Evolutionary conservation across 2,113 vertebrate species (phyloP).

Genomic region (Brachyhypopomus occidentalis): DNA sequence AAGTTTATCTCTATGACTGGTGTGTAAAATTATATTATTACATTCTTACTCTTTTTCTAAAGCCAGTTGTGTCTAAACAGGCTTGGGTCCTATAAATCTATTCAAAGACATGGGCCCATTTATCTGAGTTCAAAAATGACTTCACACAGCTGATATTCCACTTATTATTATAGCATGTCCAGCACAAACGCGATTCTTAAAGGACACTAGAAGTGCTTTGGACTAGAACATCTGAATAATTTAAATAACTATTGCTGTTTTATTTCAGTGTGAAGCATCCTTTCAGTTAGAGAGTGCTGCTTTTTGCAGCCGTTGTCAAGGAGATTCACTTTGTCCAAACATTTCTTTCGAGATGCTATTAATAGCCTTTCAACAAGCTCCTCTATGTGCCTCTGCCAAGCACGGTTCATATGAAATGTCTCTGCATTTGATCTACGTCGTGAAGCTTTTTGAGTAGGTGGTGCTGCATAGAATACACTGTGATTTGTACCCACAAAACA

Average conservation of each 20-base stretch:
- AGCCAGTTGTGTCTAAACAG: neutral
- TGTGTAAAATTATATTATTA: neutral
- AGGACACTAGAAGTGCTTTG: neutral
- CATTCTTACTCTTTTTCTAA: too few relatives aligned
- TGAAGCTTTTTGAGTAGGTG: constrained; percentile 21
- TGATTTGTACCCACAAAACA: constrained; percentile 1
- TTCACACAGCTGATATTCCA: neutral
- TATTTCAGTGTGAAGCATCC: constrained; percentile 12
- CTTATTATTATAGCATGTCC: neutral
- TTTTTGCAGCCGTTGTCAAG: constrained; percentile 44
- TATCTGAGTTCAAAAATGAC: neutral
- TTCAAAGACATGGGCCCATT: neutral
- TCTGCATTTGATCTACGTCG: constrained; percentile 38
- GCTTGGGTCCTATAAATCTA: neutral
- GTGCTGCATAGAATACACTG: constrained; percentile 10
- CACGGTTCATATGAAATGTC: constrained; percentile 31
- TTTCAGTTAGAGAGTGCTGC: constrained; percentile 4
- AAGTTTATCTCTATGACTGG: too few relatives aligned
- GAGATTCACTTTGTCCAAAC: constrained; percentile 46
- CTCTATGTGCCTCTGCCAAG: constrained; percentile 20
- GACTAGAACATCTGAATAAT: neutral
- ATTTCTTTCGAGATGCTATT: constrained; percentile 38
- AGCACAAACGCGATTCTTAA: neutral
- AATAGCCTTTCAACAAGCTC: constrained; percentile 33
- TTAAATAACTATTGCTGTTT: neutral